Evolutionary conservation across 2,888 invertebrate genomes (phyloP).

Genomic region (Brenthis hecate): DNA sequence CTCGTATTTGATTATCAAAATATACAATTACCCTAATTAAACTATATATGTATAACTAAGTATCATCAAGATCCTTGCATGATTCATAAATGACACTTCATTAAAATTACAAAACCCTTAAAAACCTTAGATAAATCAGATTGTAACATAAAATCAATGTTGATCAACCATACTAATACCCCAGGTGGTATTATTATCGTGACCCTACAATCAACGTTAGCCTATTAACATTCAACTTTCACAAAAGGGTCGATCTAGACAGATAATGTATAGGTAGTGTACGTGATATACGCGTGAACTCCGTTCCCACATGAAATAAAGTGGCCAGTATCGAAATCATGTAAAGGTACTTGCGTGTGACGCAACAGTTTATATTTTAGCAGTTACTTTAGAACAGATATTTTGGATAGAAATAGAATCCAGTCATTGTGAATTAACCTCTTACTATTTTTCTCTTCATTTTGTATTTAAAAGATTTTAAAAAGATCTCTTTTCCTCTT

Average conservation of each 20-base stretch:
- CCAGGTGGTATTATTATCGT: constrained; percentile 51
- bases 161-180: constrained; percentile 31
- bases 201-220: constrained; percentile 45
- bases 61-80: no score
- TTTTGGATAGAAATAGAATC: no score
- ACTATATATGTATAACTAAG: no score
- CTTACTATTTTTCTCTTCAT: neutral
- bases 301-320: constrained; percentile 53
- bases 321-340: constrained; percentile 50
- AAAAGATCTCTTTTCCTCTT: no score
- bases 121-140: neutral
- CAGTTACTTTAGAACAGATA: no score
- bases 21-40: no score
- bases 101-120: neutral
- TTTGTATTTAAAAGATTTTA: neutral
- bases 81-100: no score
- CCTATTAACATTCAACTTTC: constrained; percentile 64
- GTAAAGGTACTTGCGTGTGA: constrained; percentile 48
- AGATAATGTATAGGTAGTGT: constrained; percentile 49
- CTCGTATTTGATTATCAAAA: no score
- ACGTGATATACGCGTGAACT: constrained; percentile 49
- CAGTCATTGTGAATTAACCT: no score
- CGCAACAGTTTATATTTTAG: constrained; percentile 43
- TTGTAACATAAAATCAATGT: constrained; percentile 20
- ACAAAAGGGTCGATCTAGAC: constrained; percentile 54